Percentiles rank a stretch among this genome's conserved stretches.
Conservation (phyloP, 1,140 invertebrate species). For the Geopemphigus sp. region DNA sequence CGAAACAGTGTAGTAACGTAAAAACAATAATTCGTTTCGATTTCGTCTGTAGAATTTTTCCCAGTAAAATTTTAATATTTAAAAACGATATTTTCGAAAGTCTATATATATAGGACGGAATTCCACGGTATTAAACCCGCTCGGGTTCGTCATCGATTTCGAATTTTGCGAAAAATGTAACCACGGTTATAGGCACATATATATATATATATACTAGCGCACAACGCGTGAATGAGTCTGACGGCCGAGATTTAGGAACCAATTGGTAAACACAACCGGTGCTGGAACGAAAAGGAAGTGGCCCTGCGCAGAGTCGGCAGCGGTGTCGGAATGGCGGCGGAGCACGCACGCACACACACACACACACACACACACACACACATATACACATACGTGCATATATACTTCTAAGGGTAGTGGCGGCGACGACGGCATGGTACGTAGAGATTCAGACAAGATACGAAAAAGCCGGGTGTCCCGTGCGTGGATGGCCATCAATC, state of each 20-base stretch:
- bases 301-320: neutral
- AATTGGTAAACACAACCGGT: conserved; percentile 30
- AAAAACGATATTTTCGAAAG: no score
- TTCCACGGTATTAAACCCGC: no score
- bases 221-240: no score
- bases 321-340: neutral
- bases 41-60: no score
- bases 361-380: neutral
- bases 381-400: neutral
- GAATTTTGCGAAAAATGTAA: no score
- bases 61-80: no score
- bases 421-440: neutral
- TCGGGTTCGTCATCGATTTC: no score
- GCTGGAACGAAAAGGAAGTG: conserved; percentile 39
- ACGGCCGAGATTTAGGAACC: conserved; percentile 33
- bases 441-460: conserved; percentile 39
- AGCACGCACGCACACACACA: neutral
- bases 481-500: conserved; percentile 32
- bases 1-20: no score
- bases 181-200: no score
- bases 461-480: conserved; percentile 38
- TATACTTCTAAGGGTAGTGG: conserved; percentile 30
- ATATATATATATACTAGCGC: no score
- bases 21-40: no score
- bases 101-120: no score